A percentile compares a stretch with the other conserved stretches of the same genome.
Conservation (phyloP, 1,140 invertebrate genomes). For the Bombus picipes region DNA sequence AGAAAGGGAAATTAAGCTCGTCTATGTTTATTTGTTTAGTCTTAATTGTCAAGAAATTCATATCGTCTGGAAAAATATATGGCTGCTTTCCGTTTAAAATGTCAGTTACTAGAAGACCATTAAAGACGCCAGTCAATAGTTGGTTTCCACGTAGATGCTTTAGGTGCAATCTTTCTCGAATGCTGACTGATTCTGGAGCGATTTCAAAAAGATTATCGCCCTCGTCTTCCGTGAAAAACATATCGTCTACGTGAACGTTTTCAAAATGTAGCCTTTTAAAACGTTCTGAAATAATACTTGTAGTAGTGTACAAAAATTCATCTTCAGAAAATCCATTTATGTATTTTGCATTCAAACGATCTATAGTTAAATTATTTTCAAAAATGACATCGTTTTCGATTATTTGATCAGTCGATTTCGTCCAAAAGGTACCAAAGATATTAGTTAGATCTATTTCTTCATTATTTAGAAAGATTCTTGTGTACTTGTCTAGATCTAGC, state of each 20-base stretch:
- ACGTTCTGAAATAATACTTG: constrained; percentile 40
- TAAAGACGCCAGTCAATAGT: constrained; percentile 59
- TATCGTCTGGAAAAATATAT: constrained; percentile 13
- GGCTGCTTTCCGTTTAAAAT: constrained; percentile 50
- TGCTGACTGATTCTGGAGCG: constrained; percentile 20
- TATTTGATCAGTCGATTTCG: constrained; percentile 67
- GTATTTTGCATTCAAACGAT: constrained; percentile 57
- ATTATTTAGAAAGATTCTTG: constrained; percentile 27
- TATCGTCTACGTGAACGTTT: constrained; percentile 55
- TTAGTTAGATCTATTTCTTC: constrained; percentile 17
- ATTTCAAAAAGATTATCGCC: constrained; percentile 39
- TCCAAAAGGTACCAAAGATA: constrained; percentile 62
- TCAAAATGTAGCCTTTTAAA: constrained; percentile 62
- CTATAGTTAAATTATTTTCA: constrained; percentile 58
- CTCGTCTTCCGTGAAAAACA: constrained; percentile 3
- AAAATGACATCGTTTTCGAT: constrained; percentile 55
- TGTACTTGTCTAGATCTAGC: constrained; percentile 32
- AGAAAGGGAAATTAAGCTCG: constrained; percentile 31
- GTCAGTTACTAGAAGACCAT: constrained; percentile 53
- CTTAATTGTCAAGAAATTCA: constrained; percentile 21
- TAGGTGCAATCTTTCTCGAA: constrained; percentile 54
- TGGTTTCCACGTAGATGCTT: constrained; percentile 47
- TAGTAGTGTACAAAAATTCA: constrained; percentile 69
- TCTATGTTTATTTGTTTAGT: constrained; percentile 45
- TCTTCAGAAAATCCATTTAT: constrained; percentile 63